phyloP scores from a whole-genome alignment of 2,888 invertebrate species.

The Sinohyriopsis cumingii region DNA sequence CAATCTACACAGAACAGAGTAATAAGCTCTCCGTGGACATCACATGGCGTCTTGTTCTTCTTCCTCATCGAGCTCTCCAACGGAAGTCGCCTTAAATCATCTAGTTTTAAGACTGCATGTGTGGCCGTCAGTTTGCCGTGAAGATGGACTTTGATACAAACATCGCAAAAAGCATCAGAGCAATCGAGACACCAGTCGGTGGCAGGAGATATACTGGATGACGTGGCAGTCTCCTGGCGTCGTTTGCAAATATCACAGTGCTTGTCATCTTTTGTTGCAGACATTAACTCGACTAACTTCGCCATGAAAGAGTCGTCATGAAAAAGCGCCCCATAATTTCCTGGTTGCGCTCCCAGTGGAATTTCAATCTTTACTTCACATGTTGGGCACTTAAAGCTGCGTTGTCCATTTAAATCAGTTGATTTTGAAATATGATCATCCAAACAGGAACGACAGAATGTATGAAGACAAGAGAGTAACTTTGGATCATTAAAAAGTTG shows the following conservation, averaged over 20 bases:
- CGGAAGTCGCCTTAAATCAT: constrained; percentile 49
- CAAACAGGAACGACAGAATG: constrained; percentile 47
- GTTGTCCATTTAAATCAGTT: constrained; percentile 23
- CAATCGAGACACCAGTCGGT: constrained; percentile 60
- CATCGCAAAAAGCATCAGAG: constrained; percentile 52
- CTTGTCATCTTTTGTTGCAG: constrained; percentile 46
- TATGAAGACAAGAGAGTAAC: constrained; percentile 46
- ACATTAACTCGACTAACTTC: constrained; percentile 48
- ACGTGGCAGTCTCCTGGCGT: constrained; percentile 28
- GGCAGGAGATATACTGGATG: constrained; percentile 19
- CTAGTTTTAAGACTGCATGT: constrained; percentile 45
- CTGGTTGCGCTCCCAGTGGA: constrained; percentile 30
- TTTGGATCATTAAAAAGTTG: constrained; percentile 40
- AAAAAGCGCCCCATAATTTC: constrained; percentile 39
- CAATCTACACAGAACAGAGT: constrained; percentile 58
- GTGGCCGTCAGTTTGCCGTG: constrained; percentile 49
- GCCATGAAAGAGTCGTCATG: constrained; percentile 48
- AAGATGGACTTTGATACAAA: constrained; percentile 52
- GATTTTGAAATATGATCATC: constrained; percentile 36
- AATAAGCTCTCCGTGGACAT: constrained; percentile 44
- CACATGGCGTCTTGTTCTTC: constrained; percentile 50
- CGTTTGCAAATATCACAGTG: constrained; percentile 53
- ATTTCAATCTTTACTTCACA: constrained; percentile 49
- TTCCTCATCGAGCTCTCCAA: constrained; percentile 51
- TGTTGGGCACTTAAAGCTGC: constrained; percentile 44